A percentile compares a stretch with the other conserved stretches of the same genome.
These are phyloP conservation scores for Pomphorhynchus laevis DNA, from an alignment of 1,140 invertebrate genomes.

Conservation along the genomic window DNA sequence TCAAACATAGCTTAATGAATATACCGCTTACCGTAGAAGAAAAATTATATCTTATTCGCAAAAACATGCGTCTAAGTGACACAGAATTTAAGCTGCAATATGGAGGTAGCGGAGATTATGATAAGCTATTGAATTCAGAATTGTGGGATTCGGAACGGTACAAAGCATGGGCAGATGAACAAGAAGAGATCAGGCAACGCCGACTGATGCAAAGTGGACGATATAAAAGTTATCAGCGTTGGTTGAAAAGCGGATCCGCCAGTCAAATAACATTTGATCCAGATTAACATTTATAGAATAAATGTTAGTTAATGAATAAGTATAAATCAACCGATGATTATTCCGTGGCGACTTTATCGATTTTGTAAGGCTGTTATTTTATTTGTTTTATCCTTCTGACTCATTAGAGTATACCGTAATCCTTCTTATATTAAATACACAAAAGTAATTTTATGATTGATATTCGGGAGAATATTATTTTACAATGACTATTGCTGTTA, in stretches of 20 bases:
- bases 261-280: conserved; percentile 20
- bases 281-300: too few relatives aligned
- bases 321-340: too few relatives aligned
- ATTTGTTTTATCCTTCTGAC: too few relatives aligned
- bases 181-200: conserved; percentile 42
- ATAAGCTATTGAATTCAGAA: conserved; percentile 34
- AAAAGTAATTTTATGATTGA: too few relatives aligned
- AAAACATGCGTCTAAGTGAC: conserved; percentile 30
- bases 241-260: conserved; percentile 19
- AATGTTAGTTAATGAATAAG: too few relatives aligned
- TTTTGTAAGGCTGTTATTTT: too few relatives aligned
- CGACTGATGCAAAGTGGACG: conserved; percentile 22
- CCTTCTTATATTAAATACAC: too few relatives aligned
- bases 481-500: too few relatives aligned
- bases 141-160: conserved; percentile 46
- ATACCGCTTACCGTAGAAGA: conserved; percentile 40
- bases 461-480: too few relatives aligned
- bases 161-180: conserved; percentile 34
- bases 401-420: too few relatives aligned
- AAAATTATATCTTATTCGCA: conserved; percentile 42
- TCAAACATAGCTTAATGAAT: conserved; percentile 35
- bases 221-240: conserved; percentile 18
- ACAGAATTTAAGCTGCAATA: conserved; percentile 24
- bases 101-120: conserved; percentile 33
- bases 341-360: too few relatives aligned